Percentiles rank a stretch among this genome's conserved stretches.
Evolutionary conservation across 1,140 invertebrate species (phyloP).

Genomic region (Cyrtorhinus lividipennis): DNA sequence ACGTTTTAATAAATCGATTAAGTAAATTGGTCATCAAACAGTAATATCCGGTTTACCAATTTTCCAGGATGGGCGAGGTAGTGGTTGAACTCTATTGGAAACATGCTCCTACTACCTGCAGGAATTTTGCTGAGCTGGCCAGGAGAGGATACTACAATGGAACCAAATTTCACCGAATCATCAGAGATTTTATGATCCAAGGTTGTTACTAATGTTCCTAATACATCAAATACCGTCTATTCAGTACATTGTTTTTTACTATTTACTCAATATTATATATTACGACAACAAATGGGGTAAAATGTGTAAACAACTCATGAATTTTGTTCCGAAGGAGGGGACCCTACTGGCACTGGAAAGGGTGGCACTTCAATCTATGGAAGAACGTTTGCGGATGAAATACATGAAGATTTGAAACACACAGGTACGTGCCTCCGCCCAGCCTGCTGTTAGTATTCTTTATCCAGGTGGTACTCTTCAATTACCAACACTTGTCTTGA

Average conservation of each 20-base stretch:
- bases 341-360: constrained; percentile 88
- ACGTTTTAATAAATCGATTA: background rate
- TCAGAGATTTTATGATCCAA: constrained; percentile 96
- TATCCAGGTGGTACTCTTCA: background rate
- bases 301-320: too few relatives aligned
- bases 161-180: constrained; percentile 91
- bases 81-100: constrained; percentile 94
- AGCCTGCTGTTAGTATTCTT: too few relatives aligned
- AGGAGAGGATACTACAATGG: constrained; percentile 90
- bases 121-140: constrained; percentile 90
- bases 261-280: too few relatives aligned
- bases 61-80: constrained; percentile 90
- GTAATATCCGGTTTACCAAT: too few relatives aligned
- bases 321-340: constrained; percentile 56
- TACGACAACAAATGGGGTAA: too few relatives aligned
- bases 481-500: constrained; percentile 5
- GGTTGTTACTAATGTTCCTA: too few relatives aligned
- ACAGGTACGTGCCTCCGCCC: constrained; percentile 43
- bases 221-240: too few relatives aligned
- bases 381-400: constrained; percentile 87
- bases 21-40: background rate
- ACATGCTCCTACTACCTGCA: constrained; percentile 85
- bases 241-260: too few relatives aligned
- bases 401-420: constrained; percentile 86
- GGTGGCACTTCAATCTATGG: constrained; percentile 96